Evolutionary conservation across 1,140 invertebrate genomes (phyloP).

Genomic region (Drosophila santomea): DNA sequence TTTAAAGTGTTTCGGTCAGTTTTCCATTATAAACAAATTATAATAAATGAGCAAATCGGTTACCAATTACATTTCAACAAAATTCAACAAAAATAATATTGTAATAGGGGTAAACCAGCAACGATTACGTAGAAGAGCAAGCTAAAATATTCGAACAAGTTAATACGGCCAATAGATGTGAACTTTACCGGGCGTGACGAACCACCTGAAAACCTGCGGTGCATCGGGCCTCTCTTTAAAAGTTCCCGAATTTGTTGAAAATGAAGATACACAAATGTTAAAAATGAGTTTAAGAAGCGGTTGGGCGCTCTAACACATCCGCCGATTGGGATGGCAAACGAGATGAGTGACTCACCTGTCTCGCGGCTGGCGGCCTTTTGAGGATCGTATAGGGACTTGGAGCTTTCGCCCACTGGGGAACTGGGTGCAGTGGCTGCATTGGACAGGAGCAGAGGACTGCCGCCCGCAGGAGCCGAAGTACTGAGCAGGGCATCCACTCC

Average conservation of each 20-base stretch:
- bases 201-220: constrained; percentile 80
- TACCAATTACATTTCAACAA: neutral
- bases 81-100: constrained; percentile 12
- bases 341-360: constrained; percentile 63
- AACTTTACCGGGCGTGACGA: constrained; percentile 81
- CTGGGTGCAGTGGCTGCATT: constrained; percentile 66
- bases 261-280: constrained; percentile 76
- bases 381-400: constrained; percentile 73
- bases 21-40: constrained; percentile 1
- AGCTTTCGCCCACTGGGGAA: constrained; percentile 72
- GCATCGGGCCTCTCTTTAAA: constrained; percentile 72
- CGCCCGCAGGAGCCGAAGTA: constrained; percentile 71
- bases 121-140: constrained; percentile 59
- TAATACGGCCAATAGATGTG: constrained; percentile 58
- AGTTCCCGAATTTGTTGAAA: constrained; percentile 46
- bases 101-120: constrained; percentile 27
- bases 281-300: constrained; percentile 49
- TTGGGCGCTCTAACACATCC: constrained; percentile 23
- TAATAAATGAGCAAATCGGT: neutral
- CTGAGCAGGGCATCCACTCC: constrained; percentile 71
- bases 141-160: constrained; percentile 52
- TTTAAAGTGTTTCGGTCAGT: too few relatives aligned
- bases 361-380: constrained; percentile 64
- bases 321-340: neutral
- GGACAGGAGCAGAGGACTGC: constrained; percentile 43